phyloP scores from a whole-genome alignment of 2,888 invertebrate species.

The Eristalinus sepulchralis region DNA sequence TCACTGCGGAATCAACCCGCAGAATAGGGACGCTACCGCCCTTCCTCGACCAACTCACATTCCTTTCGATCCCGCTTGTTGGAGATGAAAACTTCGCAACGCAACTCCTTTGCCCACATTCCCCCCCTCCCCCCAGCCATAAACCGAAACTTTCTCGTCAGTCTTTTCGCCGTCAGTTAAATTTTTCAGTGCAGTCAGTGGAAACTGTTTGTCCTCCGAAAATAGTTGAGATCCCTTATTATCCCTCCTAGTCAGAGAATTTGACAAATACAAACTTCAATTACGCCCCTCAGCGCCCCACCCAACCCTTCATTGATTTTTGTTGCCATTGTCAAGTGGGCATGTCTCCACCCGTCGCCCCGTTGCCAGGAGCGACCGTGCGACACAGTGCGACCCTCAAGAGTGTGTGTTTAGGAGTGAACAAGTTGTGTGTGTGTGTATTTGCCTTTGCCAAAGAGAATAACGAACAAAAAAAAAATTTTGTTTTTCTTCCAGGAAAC shows the following conservation, averaged over 20 bases:
- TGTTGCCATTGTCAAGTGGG: too few relatives aligned
- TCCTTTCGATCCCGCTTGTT: too few relatives aligned
- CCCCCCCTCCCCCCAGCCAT: too few relatives aligned
- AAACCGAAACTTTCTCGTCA: not conserved
- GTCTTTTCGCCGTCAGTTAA: not conserved
- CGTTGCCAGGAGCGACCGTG: not conserved
- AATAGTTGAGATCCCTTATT: not conserved
- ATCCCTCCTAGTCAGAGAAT: not conserved
- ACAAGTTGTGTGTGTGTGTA: not conserved
- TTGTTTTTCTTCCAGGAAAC: slow-evolving; percentile 77
- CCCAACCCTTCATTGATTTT: not conserved
- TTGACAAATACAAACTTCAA: not conserved
- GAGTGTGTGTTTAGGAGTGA: not conserved
- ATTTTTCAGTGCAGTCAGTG: not conserved
- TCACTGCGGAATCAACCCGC: too few relatives aligned
- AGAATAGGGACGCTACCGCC: too few relatives aligned
- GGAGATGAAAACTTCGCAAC: too few relatives aligned
- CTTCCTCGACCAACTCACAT: too few relatives aligned
- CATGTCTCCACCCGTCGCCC: not conserved
- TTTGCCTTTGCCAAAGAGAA: slow-evolving; percentile 8
- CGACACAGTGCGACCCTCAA: not conserved
- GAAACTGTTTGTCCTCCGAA: not conserved
- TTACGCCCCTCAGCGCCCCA: too few relatives aligned
- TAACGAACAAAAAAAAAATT: slow-evolving; percentile 39
- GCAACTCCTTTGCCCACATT: too few relatives aligned